These are phyloP conservation scores for Coptotermes formosanus DNA, from an alignment of 1,140 invertebrate genomes.

Conservation along the genomic window DNA sequence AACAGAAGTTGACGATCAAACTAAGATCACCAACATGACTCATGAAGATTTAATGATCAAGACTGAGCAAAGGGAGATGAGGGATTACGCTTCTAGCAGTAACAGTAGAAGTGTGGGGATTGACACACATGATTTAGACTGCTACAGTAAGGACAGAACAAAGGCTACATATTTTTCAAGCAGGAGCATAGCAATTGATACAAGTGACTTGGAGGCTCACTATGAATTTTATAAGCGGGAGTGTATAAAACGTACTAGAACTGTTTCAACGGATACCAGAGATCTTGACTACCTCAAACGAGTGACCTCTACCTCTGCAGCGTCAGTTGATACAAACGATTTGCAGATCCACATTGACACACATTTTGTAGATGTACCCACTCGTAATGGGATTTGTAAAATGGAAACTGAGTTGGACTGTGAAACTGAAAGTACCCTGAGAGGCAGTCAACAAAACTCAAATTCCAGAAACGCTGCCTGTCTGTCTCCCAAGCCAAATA, in stretches of 20 bases:
- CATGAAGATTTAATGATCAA: background rate
- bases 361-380: background rate
- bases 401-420: background rate
- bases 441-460: background rate
- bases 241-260: slow-evolving; percentile 15
- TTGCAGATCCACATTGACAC: background rate
- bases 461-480: background rate
- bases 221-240: slow-evolving; percentile 28
- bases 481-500: background rate
- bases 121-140: slow-evolving; percentile 12
- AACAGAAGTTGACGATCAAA: background rate
- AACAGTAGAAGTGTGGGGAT: background rate
- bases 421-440: background rate
- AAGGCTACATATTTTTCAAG: background rate
- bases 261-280: slow-evolving; percentile 26
- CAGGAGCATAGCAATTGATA: slow-evolving; percentile 22
- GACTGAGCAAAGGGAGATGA: background rate
- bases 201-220: slow-evolving; percentile 24
- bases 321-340: slow-evolving; percentile 4
- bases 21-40: background rate
- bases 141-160: background rate
- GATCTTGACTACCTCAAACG: slow-evolving; percentile 18
- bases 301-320: background rate
- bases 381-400: background rate
- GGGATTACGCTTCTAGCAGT: background rate